Percentiles rank a stretch among this genome's conserved stretches.
These are phyloP conservation scores for Notothenia coriiceps DNA, from an alignment of 2,113 vertebrate genomes.

Conservation along the genomic window DNA sequence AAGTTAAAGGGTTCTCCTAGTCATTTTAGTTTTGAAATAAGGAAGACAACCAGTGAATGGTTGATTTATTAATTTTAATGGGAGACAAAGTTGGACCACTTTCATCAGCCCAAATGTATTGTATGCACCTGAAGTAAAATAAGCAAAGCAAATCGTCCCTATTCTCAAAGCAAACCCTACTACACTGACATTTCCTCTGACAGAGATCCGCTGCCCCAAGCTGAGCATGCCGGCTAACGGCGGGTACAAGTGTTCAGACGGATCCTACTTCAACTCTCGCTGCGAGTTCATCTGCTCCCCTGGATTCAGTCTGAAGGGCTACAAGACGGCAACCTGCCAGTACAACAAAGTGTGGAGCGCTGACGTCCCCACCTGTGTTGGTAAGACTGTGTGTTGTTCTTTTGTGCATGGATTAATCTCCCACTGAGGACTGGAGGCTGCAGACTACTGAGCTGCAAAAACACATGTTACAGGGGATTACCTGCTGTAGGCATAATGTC, in stretches of 20 bases:
- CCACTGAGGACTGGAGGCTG: background rate
- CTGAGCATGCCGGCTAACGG: conserved; percentile 91
- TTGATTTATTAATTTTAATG: background rate
- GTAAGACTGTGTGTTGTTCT: conserved; percentile 79
- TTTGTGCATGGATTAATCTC: background rate
- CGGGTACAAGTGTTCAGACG: conserved; percentile 93
- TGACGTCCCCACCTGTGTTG: conserved; percentile 87
- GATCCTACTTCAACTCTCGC: conserved; percentile 95
- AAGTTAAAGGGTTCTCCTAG: background rate
- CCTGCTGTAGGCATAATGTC: background rate
- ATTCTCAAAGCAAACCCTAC: background rate
- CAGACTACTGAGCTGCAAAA: background rate
- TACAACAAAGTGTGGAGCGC: conserved; percentile 91
- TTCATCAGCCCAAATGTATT: background rate
- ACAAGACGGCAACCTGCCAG: conserved; percentile 88
- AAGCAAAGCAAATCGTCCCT: background rate
- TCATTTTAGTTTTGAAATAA: background rate
- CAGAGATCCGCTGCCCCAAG: conserved; percentile 93
- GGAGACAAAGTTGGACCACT: background rate
- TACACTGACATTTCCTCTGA: conserved; percentile 18
- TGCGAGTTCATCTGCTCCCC: conserved; percentile 96
- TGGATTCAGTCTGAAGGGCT: conserved; percentile 92
- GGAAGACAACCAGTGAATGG: background rate
- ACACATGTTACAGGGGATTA: conserved; percentile 10
- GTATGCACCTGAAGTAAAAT: background rate